These are phyloP conservation scores for Chironomus tepperi DNA, from an alignment of 1,140 invertebrate species.

Conservation along the genomic window DNA sequence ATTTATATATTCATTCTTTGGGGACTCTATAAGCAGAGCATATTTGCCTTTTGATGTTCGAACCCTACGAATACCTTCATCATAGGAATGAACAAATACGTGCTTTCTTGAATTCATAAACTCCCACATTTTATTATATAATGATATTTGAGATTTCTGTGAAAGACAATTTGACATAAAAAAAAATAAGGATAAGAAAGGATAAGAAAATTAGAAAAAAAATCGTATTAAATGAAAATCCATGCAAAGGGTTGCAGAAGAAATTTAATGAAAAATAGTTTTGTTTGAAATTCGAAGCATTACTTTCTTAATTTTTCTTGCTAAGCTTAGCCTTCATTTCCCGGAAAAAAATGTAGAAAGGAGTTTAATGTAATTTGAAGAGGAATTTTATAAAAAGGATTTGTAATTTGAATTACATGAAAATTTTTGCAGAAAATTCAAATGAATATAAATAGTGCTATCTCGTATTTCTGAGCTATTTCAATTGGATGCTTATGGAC, in stretches of 20 bases:
- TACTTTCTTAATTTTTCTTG: too few relatives aligned
- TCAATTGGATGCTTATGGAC: too few relatives aligned
- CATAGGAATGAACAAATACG: constrained; percentile 73
- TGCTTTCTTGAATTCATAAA: constrained; percentile 82
- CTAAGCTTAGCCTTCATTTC: too few relatives aligned
- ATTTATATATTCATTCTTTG: constrained; percentile 91
- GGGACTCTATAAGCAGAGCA: constrained; percentile 89
- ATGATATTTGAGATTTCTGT: constrained; percentile 78
- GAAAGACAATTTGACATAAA: background rate
- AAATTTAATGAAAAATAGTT: background rate
- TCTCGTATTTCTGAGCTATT: too few relatives aligned
- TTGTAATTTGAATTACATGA: too few relatives aligned
- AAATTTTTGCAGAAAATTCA: too few relatives aligned
- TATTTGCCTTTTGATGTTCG: constrained; percentile 82
- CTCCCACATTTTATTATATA: constrained; percentile 93
- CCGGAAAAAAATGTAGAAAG: too few relatives aligned
- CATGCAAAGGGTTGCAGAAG: background rate
- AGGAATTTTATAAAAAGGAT: too few relatives aligned
- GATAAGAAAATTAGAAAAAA: background rate
- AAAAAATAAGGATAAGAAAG: background rate
- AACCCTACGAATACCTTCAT: constrained; percentile 75
- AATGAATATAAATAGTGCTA: too few relatives aligned
- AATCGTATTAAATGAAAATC: background rate
- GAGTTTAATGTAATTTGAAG: too few relatives aligned
- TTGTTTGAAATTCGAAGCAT: too few relatives aligned